Evolutionary conservation across 2,888 invertebrate species (phyloP).

Genomic region (Acleris laterana): DNA sequence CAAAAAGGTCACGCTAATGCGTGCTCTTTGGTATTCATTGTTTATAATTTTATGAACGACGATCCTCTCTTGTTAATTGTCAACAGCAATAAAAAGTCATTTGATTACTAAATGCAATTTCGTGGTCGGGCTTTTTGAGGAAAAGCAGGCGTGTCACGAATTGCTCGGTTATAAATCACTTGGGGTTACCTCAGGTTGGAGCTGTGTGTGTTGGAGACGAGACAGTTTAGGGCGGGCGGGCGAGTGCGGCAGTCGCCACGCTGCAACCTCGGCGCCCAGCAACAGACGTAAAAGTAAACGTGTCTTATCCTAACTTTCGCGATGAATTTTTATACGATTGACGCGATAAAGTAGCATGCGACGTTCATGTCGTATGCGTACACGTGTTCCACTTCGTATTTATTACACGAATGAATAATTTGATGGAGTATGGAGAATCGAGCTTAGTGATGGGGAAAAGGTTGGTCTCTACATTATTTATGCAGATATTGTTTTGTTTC

Average conservation of each 20-base stretch:
- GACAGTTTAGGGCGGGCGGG: constrained; percentile 72
- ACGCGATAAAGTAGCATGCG: constrained; percentile 61
- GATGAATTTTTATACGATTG: constrained; percentile 44
- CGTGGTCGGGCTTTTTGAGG: constrained; percentile 61
- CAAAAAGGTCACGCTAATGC: constrained; percentile 35
- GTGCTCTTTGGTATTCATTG: constrained; percentile 29
- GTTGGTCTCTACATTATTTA: constrained; percentile 38
- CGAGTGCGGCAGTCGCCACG: constrained; percentile 53
- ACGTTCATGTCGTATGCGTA: constrained; percentile 45
- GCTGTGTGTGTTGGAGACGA: constrained; percentile 43
- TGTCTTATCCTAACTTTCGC: constrained; percentile 47
- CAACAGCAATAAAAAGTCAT: constrained; percentile 50
- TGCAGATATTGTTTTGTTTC: constrained; percentile 9
- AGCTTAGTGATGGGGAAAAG: constrained; percentile 42
- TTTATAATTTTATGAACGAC: constrained; percentile 23
- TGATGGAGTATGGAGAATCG: constrained; percentile 37
- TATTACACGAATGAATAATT: constrained; percentile 30
- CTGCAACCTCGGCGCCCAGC: constrained; percentile 40
- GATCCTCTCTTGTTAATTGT: constrained; percentile 36
- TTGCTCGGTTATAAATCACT: constrained; percentile 68
- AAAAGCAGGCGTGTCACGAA: constrained; percentile 67
- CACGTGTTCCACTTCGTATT: constrained; percentile 38
- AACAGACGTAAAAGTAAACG: constrained; percentile 45
- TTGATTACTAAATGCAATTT: constrained; percentile 62
- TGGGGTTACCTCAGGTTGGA: constrained; percentile 58